Conservation (phyloP, 2,113 vertebrate genomes). For the Paradoxurus hermaphroditus region DNA sequence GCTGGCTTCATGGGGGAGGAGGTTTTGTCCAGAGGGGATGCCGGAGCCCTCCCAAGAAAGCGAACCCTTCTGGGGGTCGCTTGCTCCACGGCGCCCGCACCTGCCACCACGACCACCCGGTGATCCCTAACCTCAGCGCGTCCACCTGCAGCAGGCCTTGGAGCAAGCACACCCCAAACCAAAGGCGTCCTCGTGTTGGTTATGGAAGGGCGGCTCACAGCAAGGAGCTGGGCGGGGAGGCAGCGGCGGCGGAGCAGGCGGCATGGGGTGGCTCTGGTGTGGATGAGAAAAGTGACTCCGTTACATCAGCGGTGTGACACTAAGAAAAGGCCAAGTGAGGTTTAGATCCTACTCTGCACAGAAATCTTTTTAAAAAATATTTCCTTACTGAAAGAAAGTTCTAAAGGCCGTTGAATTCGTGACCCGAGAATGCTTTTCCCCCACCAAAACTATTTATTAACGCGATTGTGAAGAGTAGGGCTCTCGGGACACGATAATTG, state of each 20-base stretch:
- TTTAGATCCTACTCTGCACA: background rate
- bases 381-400: background rate
- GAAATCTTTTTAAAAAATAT: background rate
- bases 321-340: background rate
- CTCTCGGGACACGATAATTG: background rate
- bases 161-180: accelerated
- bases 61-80: too few relatives aligned
- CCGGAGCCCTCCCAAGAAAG: too few relatives aligned
- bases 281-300: background rate
- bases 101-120: background rate
- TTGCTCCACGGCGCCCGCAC: background rate
- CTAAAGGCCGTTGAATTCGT: background rate
- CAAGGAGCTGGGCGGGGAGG: background rate
- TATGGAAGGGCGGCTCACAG: background rate
- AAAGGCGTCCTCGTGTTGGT: background rate
- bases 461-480: background rate
- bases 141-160: accelerated
- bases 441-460: background rate
- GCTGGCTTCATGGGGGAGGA: background rate
- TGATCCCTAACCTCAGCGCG: background rate
- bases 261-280: too few relatives aligned
- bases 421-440: background rate
- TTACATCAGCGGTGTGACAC: background rate
- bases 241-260: accelerated
- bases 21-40: background rate